These are phyloP conservation scores for Amblyraja radiata DNA, from an alignment of 2,797 vertebrate genomes.

Conservation along the genomic window DNA sequence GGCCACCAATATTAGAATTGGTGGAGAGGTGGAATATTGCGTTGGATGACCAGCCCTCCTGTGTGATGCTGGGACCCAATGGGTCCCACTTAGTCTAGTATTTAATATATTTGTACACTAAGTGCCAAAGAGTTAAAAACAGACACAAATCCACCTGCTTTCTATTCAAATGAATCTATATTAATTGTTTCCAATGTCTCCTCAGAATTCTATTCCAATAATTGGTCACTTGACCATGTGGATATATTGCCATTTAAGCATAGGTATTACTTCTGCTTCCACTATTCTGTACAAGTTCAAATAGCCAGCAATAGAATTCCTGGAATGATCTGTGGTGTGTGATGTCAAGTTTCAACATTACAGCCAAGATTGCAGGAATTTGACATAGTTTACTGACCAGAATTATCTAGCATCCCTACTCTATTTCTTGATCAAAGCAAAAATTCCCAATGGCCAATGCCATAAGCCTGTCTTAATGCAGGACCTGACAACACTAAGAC, in stretches of 20 bases:
- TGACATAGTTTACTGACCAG: neutral
- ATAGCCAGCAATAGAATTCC: neutral
- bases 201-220: neutral
- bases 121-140: neutral
- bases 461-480: neutral
- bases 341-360: neutral
- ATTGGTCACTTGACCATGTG: neutral
- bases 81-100: too few species aligned
- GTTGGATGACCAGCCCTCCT: too few species aligned
- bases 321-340: neutral
- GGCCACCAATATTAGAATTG: too few species aligned
- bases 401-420: neutral
- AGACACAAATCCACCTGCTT: neutral
- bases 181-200: neutral
- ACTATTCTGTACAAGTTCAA: neutral
- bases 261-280: neutral
- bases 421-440: neutral
- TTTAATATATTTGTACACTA: neutral
- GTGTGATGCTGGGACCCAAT: too few species aligned
- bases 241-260: neutral
- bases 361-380: neutral
- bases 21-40: too few species aligned
- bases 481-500: too few species aligned
- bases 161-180: neutral
- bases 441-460: neutral